These are phyloP conservation scores for Tipula unca DNA, from an alignment of 2,888 invertebrate species.

Conservation along the genomic window DNA sequence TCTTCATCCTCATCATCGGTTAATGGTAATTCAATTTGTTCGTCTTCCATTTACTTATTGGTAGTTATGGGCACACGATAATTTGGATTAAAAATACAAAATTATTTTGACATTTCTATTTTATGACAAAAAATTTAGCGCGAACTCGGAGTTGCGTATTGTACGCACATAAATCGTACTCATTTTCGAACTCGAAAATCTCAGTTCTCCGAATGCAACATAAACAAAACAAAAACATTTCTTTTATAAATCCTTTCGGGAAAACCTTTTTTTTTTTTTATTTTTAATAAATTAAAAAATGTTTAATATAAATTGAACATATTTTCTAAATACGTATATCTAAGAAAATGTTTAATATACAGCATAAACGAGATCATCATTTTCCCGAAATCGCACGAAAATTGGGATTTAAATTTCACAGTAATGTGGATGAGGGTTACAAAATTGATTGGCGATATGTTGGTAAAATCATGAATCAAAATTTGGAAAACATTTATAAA, in stretches of 20 bases:
- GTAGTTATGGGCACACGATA: neutral
- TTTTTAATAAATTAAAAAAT: neutral
- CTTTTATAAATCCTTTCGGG: neutral
- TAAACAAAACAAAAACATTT: neutral
- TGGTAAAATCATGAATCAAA: conserved; percentile 29
- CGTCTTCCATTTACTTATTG: neutral
- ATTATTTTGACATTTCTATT: neutral
- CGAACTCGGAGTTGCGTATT: neutral
- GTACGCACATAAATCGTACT: neutral
- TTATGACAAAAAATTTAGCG: neutral
- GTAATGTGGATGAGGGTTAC: conserved; percentile 26
- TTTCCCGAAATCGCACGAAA: conserved; percentile 38
- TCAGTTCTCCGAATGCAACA: neutral
- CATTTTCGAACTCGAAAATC: neutral
- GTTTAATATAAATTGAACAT: neutral
- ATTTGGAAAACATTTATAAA: neutral
- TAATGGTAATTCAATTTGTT: neutral
- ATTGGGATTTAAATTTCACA: conserved; percentile 36
- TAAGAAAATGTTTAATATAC: conserved; percentile 21
- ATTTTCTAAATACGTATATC: neutral
- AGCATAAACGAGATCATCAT: conserved; percentile 29
- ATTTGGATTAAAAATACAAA: neutral
- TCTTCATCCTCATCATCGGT: conserved; percentile 48
- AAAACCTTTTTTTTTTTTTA: neutral
- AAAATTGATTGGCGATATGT: conserved; percentile 37